Conservation (phyloP, 2,888 invertebrate genomes). For the Belgica antarctica region DNA sequence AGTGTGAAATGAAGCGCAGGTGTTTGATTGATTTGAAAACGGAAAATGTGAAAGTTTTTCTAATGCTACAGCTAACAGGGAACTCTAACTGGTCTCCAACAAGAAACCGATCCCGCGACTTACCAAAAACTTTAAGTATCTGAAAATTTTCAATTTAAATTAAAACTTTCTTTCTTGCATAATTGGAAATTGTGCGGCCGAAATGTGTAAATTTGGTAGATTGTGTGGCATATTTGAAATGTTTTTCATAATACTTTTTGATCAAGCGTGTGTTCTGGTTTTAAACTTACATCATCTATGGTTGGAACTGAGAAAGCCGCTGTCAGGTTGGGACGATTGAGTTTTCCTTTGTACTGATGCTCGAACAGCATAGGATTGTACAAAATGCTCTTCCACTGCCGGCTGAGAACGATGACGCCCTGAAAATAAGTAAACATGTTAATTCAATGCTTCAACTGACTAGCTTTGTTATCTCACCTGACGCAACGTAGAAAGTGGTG, state of each 20-base stretch:
- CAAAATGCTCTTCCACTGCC: conserved; percentile 95
- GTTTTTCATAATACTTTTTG: neutral
- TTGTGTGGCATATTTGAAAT: neutral
- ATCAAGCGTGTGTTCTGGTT: too few relatives aligned
- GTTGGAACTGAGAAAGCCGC: conserved; percentile 86
- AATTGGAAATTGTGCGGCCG: neutral
- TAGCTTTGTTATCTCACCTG: conserved; percentile 61
- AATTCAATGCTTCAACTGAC: neutral
- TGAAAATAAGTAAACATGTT: conserved; percentile 50
- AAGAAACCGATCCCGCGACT: conserved; percentile 17
- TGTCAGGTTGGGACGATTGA: conserved; percentile 72
- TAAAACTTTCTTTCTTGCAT: conserved; percentile 1
- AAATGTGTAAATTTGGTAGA: neutral
- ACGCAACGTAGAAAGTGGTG: conserved; percentile 80
- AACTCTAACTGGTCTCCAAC: neutral
- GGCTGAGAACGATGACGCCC: conserved; percentile 93
- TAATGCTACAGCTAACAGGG: neutral
- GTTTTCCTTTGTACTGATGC: conserved; percentile 82
- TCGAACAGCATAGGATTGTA: conserved; percentile 89
- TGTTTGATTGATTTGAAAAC: neutral
- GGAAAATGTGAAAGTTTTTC: conserved; percentile 8
- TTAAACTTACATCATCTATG: conserved; percentile 71
- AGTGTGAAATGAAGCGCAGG: neutral
- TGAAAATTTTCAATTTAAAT: neutral
- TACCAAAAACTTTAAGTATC: conserved; percentile 30